Evolutionary conservation across 2,113 vertebrate genomes (phyloP).

Genomic region (Pelvicachromis taeniatus): DNA sequence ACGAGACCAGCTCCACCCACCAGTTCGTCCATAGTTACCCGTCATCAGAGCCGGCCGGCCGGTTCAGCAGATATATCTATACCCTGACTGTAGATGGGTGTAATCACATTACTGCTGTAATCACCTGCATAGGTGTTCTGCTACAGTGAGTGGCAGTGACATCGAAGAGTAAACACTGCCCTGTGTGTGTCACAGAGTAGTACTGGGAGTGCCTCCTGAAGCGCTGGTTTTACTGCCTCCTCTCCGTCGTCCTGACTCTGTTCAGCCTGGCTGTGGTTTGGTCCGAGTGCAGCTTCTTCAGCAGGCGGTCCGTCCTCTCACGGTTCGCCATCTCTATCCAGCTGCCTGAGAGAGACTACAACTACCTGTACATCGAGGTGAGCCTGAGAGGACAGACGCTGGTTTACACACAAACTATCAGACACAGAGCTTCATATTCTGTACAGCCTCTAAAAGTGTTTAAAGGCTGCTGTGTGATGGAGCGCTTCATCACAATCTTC

Average conservation of each 20-base stretch:
- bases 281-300: conserved; percentile 99
- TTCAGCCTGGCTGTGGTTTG: conserved; percentile 95
- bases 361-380: conserved; percentile 98
- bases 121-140: not conserved
- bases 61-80: conserved; percentile 84
- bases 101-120: not conserved
- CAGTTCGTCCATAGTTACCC: conserved; percentile 90
- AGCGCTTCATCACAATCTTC: conserved; percentile 94
- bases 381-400: not conserved
- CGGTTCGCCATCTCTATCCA: conserved; percentile 97
- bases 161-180: not conserved
- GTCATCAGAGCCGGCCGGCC: conserved; percentile 76
- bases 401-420: not conserved
- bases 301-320: conserved; percentile 88
- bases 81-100: conserved; percentile 82
- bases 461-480: not conserved
- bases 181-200: conserved; percentile 79
- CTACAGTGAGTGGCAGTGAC: not conserved
- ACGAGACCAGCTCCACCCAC: conserved; percentile 83
- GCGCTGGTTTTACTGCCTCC: conserved; percentile 85
- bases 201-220: conserved; percentile 94
- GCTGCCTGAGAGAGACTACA: conserved; percentile 90
- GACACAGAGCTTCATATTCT: not conserved
- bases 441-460: not conserved
- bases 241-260: conserved; percentile 81